phyloP scores from a whole-genome alignment of 2,888 invertebrate species.

The Eutolmus rufibarbis region DNA sequence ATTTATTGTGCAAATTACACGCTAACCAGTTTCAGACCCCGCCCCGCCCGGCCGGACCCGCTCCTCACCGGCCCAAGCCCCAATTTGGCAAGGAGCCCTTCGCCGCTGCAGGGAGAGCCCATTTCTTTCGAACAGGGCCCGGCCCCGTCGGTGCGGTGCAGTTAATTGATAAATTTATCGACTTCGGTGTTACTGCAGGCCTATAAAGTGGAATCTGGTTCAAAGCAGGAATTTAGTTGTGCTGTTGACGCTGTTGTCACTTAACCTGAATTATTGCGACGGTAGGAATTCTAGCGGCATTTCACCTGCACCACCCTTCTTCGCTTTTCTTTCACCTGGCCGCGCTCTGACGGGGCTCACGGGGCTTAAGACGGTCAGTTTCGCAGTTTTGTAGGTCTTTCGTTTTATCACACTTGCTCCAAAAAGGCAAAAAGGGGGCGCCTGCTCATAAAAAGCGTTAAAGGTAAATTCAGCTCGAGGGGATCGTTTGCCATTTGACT shows the following conservation, averaged over 20 bases:
- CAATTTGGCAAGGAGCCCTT: constrained; percentile 16
- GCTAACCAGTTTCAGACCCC: not conserved
- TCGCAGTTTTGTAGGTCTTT: not conserved
- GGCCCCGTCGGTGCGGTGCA: constrained; percentile 18
- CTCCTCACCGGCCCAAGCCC: not conserved
- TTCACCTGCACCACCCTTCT: not conserved
- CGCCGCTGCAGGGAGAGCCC: not conserved
- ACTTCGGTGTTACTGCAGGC: constrained; percentile 37
- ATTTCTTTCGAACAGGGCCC: not conserved
- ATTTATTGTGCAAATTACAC: not conserved
- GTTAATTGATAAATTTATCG: constrained; percentile 41
- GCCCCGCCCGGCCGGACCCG: not conserved
- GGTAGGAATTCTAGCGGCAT: constrained; percentile 12
- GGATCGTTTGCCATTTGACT: not conserved
- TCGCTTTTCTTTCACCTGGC: constrained; percentile 1
- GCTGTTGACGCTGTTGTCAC: constrained; percentile 35
- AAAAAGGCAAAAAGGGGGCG: not conserved
- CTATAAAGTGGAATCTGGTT: constrained; percentile 39
- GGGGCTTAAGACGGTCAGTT: not conserved
- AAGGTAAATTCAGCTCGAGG: not conserved
- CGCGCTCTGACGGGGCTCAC: not conserved
- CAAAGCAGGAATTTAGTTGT: constrained; percentile 36
- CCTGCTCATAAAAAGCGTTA: not conserved
- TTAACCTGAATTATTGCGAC: constrained; percentile 37
- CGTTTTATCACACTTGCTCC: not conserved